A percentile compares a stretch with the other conserved stretches of the same genome.
Conservation (phyloP, 1,140 invertebrate species). For the Phortica variegata region DNA sequence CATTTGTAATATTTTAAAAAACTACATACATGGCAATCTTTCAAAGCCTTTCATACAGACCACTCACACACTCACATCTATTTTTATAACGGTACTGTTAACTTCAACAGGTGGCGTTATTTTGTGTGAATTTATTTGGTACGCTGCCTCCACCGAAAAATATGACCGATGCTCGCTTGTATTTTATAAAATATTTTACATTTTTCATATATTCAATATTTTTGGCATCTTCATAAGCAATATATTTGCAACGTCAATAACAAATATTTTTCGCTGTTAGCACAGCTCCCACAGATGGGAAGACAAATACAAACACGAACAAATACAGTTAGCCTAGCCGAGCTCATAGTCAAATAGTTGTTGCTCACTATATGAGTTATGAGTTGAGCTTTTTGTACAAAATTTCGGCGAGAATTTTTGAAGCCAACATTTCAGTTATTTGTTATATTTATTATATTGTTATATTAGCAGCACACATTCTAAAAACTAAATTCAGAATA, state of each 20-base stretch:
- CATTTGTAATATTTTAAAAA: no score
- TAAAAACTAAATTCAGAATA: no score
- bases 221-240: slow-evolving; percentile 16
- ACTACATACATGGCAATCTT: no score
- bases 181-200: slow-evolving; percentile 35
- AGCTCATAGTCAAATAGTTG: no score
- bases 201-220: slow-evolving; percentile 52
- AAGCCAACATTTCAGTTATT: no score
- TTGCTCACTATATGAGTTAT: no score
- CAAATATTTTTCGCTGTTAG: slow-evolving; percentile 16
- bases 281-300: no score
- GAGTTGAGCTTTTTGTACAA: neutral
- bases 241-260: neutral
- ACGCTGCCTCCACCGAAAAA: slow-evolving; percentile 25
- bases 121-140: slow-evolving; percentile 45
- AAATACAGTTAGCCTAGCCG: no score
- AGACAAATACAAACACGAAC: no score
- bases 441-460: no score
- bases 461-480: no score
- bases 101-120: slow-evolving; percentile 51
- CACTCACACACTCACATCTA: slow-evolving; percentile 14
- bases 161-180: slow-evolving; percentile 6
- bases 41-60: no score
- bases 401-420: neutral
- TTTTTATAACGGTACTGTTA: slow-evolving; percentile 12